phyloP scores from a whole-genome alignment of 53 echinoderm and acorn worm species.

The Astropecten irregularis region DNA sequence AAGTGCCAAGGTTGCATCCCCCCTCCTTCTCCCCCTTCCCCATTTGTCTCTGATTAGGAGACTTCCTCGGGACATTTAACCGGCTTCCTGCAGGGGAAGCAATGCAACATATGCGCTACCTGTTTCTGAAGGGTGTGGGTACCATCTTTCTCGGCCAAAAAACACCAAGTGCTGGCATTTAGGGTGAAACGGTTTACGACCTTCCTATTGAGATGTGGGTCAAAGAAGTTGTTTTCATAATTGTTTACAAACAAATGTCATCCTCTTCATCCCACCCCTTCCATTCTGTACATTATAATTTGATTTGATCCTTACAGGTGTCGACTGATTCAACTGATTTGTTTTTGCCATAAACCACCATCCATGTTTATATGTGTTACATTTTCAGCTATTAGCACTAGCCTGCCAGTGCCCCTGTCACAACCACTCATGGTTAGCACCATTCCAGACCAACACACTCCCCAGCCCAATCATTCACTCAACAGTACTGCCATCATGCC shows the following conservation, averaged over 20 bases:
- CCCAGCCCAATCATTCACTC: conserved; percentile 39
- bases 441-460: conserved; percentile 11
- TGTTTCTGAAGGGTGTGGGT: conserved; percentile 16
- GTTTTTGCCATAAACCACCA: too few relatives aligned
- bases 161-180: not conserved
- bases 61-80: conserved; percentile 37
- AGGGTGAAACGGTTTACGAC: not conserved
- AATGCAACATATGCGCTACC: not conserved
- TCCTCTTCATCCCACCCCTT: too few relatives aligned
- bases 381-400: conserved; percentile 47
- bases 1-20: too few relatives aligned
- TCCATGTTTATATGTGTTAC: conserved; percentile 24
- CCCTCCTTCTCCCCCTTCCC: too few relatives aligned
- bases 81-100: conserved; percentile 30
- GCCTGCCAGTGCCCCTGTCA: conserved; percentile 38
- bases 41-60: conserved; percentile 27
- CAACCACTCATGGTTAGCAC: conserved; percentile 54
- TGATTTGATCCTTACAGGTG: too few relatives aligned
- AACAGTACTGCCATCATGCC: conserved; percentile 51
- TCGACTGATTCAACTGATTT: too few relatives aligned
- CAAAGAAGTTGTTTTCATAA: conserved; percentile 22
- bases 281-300: too few relatives aligned
- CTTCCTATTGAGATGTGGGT: conserved; percentile 14
- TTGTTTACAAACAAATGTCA: too few relatives aligned
- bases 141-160: not conserved